Percentiles rank a stretch among this genome's conserved stretches.
Evolutionary conservation across 2,888 invertebrate species (phyloP).

Genomic region (Brachyptera putata): DNA sequence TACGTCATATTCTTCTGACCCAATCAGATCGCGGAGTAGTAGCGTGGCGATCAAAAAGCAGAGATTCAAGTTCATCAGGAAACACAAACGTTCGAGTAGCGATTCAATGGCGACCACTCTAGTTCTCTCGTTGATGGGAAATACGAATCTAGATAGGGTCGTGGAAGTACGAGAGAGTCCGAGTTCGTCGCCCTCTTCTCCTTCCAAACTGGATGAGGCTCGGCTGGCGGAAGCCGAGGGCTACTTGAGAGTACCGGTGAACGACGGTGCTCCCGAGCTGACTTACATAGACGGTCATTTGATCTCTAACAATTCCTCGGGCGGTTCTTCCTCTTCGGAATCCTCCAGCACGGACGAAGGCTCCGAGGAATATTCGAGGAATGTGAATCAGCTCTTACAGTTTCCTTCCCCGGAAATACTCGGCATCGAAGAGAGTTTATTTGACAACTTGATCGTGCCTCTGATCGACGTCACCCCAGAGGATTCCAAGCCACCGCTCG

Average conservation of each 20-base stretch:
- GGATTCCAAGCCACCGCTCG: no score
- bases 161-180: conserved; percentile 40
- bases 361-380: conserved; percentile 41
- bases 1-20: conserved; percentile 48
- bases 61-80: conserved; percentile 20
- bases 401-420: not conserved
- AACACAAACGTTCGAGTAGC: conserved; percentile 39
- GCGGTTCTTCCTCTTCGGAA: conserved; percentile 34
- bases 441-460: no score
- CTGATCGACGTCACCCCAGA: no score
- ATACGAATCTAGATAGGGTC: conserved; percentile 27
- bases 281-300: conserved; percentile 34
- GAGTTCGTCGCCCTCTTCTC: conserved; percentile 33
- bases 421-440: no score
- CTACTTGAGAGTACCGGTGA: conserved; percentile 25
- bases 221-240: not conserved
- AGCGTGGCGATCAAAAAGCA: conserved; percentile 41
- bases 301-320: conserved; percentile 36
- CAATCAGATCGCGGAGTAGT: conserved; percentile 41
- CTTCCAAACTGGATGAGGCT: conserved; percentile 13
- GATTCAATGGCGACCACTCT: conserved; percentile 63
- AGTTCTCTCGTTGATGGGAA: conserved; percentile 53
- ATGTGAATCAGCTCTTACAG: not conserved
- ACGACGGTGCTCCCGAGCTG: conserved; percentile 29
- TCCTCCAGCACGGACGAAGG: conserved; percentile 42